phyloP scores from a whole-genome alignment of 1,140 invertebrate genomes.

The Cryptotermes secundus region DNA sequence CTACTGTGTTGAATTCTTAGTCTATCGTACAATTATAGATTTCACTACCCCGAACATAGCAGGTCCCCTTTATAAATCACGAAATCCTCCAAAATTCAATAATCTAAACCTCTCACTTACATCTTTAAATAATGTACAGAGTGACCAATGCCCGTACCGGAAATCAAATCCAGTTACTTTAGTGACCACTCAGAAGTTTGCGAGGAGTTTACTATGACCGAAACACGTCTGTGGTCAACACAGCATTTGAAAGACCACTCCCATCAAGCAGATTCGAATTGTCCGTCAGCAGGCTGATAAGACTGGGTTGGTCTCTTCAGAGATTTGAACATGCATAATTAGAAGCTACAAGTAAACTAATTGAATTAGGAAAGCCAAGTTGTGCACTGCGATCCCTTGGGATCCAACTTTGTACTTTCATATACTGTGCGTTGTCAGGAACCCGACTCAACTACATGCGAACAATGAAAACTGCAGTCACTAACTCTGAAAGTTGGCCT shows the following conservation, averaged over 20 bases:
- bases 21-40: too few relatives aligned
- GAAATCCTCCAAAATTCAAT: too few relatives aligned
- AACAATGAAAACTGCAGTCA: conserved; percentile 2
- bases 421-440: background rate
- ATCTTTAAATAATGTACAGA: too few relatives aligned
- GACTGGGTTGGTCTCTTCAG: background rate
- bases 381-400: background rate
- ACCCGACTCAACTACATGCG: background rate
- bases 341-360: background rate
- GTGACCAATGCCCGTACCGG: background rate
- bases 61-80: too few relatives aligned
- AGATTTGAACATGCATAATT: background rate
- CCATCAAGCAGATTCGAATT: too few relatives aligned
- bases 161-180: background rate
- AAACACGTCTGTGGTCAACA: too few relatives aligned
- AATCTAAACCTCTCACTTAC: too few relatives aligned
- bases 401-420: background rate
- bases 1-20: too few relatives aligned
- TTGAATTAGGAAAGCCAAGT: background rate
- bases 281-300: background rate
- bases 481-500: background rate
- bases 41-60: too few relatives aligned
- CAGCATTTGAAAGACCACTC: too few relatives aligned
- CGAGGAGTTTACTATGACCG: too few relatives aligned
- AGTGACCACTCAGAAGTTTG: too few relatives aligned